Evolutionary conservation across 2,113 vertebrate species (phyloP), one percentile per base, ranked within the genome.

Genomic region (Chaetodon auriga): DNA sequence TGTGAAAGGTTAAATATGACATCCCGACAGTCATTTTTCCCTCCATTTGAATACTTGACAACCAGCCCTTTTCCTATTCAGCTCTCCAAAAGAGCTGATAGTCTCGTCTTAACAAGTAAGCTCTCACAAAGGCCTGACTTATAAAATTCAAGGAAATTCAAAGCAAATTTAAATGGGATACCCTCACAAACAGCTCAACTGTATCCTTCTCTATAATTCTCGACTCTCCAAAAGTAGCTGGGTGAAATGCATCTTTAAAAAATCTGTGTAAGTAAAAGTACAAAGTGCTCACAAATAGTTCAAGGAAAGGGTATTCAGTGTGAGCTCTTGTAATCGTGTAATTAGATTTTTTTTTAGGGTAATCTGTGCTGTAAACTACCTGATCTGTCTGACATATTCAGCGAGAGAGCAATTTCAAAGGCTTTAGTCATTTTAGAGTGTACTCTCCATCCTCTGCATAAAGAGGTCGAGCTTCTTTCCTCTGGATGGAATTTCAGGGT

Each of bases 111-210:
- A 68, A 62, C 10, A 60, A 58, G 18, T 30, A 69, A 36, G 23
- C 10, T 58, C 35, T 48, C 46, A 21, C 35, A 62, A 62, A 77
- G 25, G 36, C 65, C 18, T 21, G 19, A 41, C n/a, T 38, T 5
- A 3, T 12, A 18, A 53, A 2, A 46, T 18, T 62, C 4, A 65
- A 38, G 38, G 35, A 49, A 74, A 46, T 18, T 62, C 75, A 73
- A 72, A 62, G 36, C 16, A 54, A 4, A 65, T 60, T 13, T 25
- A 36, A 54, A 55, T 41, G 35, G 35, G 35, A 83, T 45, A 60
- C 53, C 16, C 23, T 75, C 15, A 53, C 9, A 70, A 71, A 75
- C 38, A 36, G 13, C 23, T 55, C 54, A 25, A 10, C 46, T 53
- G 63, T 16, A 12, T 7, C 19, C 18, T 5, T 10, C 48, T 53